Base-by-base conservation (phyloP, 2,113 vertebrate genomes). In the Hystrix brachyura region DNA sequence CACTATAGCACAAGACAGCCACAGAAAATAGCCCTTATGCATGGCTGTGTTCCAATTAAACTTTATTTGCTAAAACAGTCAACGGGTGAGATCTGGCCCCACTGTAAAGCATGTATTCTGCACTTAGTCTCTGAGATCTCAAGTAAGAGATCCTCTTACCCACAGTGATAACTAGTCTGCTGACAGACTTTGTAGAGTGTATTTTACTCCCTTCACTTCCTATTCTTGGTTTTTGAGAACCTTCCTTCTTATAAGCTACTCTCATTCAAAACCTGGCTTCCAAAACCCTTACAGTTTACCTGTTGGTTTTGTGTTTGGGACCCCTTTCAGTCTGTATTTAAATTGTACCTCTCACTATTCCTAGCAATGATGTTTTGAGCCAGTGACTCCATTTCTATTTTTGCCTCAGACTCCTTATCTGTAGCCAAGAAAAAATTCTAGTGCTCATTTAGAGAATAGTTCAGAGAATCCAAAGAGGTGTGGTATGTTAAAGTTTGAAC, bases 51-150 rank as follows among this genome's bases (percentile, higher is more conserved):
- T 87, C 64, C 82, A 86, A 82, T 94, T 78, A 89, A 91, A 83
- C 67, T 93, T 93, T 95, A 79, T 97, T 96, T 92, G 79, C 38
- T 72, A 87, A 71, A 94, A 3, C 14, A 92, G n/a, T 32, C 23
- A 23, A 12, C 25, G 48, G 89, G 65, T 60, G 11, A 0, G 5
- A 51, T 96, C 72, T 95, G 72, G 27, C 78, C 43, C 13, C 67
- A 0, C 18, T 51, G 1, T n/a, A 19, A 83, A 87, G 34, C 3
- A 5, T 18, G 10, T 13, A 1, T 19, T 88, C 13, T 71, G 7
- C 1, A 2, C 38, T 46, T 34, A n/a, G 4, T 23, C 25, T 27
- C 32, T 10, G 62, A 14, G 64, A 60, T 53, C 51, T 82, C 25
- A 7, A 10, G 9, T 62, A 34, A 23, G 86, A 71, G 51, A 48